Conservation (phyloP, 2,113 vertebrate species). For the Pionites leucogaster region DNA sequence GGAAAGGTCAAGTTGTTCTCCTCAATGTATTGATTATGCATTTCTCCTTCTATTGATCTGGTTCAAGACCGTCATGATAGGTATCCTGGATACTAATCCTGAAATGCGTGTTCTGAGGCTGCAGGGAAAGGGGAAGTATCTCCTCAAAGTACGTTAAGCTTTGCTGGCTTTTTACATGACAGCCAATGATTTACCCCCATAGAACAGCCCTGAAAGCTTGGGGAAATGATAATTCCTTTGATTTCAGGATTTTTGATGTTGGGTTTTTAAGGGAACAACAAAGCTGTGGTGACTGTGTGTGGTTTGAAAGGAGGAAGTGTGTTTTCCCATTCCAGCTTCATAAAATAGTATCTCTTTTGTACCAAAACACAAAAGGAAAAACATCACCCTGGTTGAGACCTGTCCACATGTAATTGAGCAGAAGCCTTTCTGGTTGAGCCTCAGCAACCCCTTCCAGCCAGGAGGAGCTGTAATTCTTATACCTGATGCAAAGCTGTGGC, state of each 20-base stretch:
- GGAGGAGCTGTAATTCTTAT: conserved; percentile 22
- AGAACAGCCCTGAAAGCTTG: not conserved
- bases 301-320: not conserved
- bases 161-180: not conserved
- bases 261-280: conserved; percentile 32
- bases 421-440: not conserved
- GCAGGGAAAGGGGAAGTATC: not conserved
- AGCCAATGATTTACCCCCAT: not conserved
- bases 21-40: conserved; percentile 40
- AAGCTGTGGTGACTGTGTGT: conserved; percentile 8
- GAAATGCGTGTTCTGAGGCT: not conserved
- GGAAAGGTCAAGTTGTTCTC: conserved; percentile 43
- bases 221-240: conserved; percentile 11
- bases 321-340: not conserved
- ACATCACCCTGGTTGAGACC: not conserved
- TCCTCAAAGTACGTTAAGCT: not conserved
- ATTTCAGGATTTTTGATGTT: conserved; percentile 8
- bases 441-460: not conserved
- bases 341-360: not conserved
- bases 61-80: conserved; percentile 46
- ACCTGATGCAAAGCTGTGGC: not conserved
- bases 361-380: not conserved
- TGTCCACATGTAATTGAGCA: not conserved
- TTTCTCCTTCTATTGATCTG: conserved; percentile 47
- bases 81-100: conserved; percentile 36